Evolutionary conservation across 35 echinoderm and acorn worm species (phyloP).

Genomic region (Amphiura filiformis): DNA sequence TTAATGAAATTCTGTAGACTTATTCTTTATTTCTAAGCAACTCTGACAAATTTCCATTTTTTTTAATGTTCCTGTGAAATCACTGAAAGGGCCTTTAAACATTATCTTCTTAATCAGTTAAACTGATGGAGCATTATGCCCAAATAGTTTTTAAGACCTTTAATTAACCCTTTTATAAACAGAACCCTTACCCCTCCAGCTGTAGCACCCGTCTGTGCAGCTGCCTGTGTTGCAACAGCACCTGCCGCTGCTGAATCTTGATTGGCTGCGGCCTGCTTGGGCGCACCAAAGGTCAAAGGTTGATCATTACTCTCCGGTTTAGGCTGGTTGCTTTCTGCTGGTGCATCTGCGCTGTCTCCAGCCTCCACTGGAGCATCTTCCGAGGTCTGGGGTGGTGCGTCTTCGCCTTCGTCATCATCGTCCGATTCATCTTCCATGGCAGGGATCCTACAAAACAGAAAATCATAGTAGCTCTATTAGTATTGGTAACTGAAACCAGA

Average conservation of each 20-base stretch:
- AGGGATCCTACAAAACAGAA: too few species aligned
- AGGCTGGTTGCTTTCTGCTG: not conserved
- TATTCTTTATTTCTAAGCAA: too few species aligned
- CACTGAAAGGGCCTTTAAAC: too few species aligned
- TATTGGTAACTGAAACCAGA: too few species aligned
- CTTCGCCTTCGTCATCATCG: constrained; percentile 10
- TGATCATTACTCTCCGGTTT: not conserved
- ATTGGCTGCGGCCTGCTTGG: not conserved
- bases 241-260: not conserved
- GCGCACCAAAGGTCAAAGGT: not conserved
- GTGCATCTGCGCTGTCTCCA: not conserved
- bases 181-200: not conserved
- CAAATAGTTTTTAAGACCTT: too few species aligned
- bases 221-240: not conserved
- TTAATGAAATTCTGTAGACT: too few species aligned
- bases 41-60: too few species aligned
- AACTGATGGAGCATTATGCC: too few species aligned
- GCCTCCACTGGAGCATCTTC: not conserved
- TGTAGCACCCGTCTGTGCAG: not conserved
- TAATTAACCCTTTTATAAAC: too few species aligned
- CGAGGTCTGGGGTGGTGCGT: not conserved
- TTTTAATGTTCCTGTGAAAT: too few species aligned
- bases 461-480: too few species aligned
- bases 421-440: not conserved
- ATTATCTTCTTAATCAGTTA: too few species aligned